phyloP scores from a whole-genome alignment of 2,797 vertebrate species.

The Cygnus olor region DNA sequence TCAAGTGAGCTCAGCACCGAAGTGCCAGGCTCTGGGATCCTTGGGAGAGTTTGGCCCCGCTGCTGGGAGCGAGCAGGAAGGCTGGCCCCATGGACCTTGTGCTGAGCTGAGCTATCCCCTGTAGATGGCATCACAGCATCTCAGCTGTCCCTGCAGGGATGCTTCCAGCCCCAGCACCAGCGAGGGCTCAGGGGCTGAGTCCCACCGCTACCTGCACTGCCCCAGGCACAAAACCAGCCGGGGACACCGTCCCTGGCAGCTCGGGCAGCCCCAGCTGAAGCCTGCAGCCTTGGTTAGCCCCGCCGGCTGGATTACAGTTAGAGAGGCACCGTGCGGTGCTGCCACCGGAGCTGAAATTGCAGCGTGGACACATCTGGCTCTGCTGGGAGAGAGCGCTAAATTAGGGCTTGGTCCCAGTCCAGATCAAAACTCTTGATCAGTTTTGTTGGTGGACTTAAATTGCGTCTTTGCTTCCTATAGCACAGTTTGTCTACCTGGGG shows the following conservation, averaged over 20 bases:
- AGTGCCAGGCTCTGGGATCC: neutral
- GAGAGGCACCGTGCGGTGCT: neutral
- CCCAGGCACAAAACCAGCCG: neutral
- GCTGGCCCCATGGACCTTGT: neutral
- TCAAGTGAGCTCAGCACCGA: rapidly evolving
- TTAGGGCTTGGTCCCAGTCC: neutral
- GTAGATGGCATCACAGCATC: conserved; percentile 36
- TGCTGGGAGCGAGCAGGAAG: neutral
- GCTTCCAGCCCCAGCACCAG: neutral
- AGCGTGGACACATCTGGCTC: neutral
- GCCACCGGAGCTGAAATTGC: neutral
- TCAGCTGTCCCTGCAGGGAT: neutral
- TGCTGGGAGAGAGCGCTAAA: rapidly evolving
- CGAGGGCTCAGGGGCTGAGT: rapidly evolving
- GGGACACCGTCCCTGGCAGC: neutral
- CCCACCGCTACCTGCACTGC: no score
- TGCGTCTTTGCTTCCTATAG: neutral
- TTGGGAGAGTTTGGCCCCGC: rapidly evolving
- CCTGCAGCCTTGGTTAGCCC: neutral
- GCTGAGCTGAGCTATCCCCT: neutral
- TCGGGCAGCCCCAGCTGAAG: rapidly evolving
- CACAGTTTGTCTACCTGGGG: conserved; percentile 36
- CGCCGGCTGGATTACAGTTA: rapidly evolving
- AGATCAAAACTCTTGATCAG: neutral
- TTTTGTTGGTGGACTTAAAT: neutral